These are phyloP conservation scores for Poecile atricapillus DNA, from an alignment of 2,113 vertebrate species.

Conservation along the genomic window DNA sequence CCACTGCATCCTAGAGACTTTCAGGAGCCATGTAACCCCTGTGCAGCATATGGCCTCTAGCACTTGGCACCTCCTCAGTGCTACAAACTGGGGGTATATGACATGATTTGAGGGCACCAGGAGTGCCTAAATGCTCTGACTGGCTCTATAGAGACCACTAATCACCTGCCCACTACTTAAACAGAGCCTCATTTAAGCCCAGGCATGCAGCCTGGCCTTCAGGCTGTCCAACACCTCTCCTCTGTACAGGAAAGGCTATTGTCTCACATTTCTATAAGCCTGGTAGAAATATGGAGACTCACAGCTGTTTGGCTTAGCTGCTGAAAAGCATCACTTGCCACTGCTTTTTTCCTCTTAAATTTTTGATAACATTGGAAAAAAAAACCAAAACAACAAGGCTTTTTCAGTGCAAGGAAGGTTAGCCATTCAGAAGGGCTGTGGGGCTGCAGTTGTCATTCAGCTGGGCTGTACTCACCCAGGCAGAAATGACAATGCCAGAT, in stretches of 20 bases:
- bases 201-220: not conserved
- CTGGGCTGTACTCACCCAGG: not conserved
- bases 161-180: not conserved
- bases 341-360: not conserved
- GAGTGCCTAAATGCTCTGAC: not conserved
- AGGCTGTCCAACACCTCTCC: not conserved
- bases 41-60: not conserved
- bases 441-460: not conserved
- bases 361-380: not conserved
- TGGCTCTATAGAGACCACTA: not conserved
- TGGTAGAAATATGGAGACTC: not conserved
- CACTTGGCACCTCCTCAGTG: not conserved
- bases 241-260: not conserved
- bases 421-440: not conserved
- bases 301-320: not conserved
- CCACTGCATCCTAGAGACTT: not conserved
- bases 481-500: not conserved
- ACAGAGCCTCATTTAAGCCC: not conserved
- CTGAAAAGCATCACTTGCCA: not conserved
- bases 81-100: not conserved
- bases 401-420: not conserved
- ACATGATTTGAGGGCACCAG: not conserved
- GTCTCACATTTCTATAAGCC: not conserved
- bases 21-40: not conserved
- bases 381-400: not conserved